Percentiles rank a stretch among this genome's conserved stretches.
phyloP scores from a whole-genome alignment of 1,140 invertebrate species.

The Pogonomyrmex californicus region DNA sequence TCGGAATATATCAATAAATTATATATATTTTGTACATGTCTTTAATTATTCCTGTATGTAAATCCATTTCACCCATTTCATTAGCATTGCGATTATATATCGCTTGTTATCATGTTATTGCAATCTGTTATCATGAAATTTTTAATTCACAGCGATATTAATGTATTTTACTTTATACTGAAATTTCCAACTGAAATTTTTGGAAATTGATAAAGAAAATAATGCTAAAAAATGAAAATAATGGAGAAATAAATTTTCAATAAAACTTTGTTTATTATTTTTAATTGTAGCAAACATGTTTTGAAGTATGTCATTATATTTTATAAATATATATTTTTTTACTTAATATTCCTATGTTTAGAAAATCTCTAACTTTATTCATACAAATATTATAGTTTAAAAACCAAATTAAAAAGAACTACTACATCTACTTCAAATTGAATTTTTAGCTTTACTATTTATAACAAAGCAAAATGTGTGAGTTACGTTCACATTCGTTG shows the following conservation, averaged over 20 bases:
- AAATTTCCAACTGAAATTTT: background rate
- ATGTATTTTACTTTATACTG: background rate
- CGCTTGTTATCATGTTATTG: background rate
- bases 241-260: conserved; percentile 19
- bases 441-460: background rate
- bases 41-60: background rate
- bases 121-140: background rate
- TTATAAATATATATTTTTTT: background rate
- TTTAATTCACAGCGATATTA: background rate
- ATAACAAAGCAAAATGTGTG: background rate
- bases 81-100: background rate
- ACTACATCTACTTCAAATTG: background rate
- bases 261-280: background rate
- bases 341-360: background rate
- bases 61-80: background rate
- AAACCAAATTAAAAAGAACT: background rate
- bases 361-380: background rate
- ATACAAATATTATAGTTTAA: background rate
- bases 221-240: background rate
- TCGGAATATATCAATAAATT: conserved; percentile 55
- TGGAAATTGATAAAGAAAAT: background rate
- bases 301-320: background rate
- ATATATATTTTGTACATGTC: conserved; percentile 69
- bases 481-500: background rate
- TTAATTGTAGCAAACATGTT: background rate